Percentiles rank a stretch among this genome's conserved stretches.
phyloP scores from a whole-genome alignment of 2,113 vertebrate species.

The Clupea harengus region DNA sequence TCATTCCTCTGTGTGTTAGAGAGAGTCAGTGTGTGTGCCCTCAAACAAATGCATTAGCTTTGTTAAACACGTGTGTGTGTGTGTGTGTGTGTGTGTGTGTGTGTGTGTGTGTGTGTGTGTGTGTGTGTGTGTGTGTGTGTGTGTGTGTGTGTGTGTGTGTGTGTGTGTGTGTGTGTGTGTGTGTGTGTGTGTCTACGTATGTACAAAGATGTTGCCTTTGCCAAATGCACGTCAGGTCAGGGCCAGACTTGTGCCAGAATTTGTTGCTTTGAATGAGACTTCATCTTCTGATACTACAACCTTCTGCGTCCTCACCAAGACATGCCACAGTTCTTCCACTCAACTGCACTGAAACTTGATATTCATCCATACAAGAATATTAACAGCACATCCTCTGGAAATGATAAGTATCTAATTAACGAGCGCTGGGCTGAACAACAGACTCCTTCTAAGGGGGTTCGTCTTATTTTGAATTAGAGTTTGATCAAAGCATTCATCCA shows the following conservation, averaged over 20 bases:
- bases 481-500: not conserved
- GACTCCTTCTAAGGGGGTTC: not conserved
- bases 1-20: not conserved
- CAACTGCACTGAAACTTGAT: not conserved
- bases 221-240: too few species aligned
- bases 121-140: not conserved
- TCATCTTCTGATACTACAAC: too few species aligned
- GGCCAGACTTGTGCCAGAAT: too few species aligned
- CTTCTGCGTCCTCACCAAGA: not conserved
- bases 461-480: not conserved
- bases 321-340: not conserved
- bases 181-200: not conserved
- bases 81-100: not conserved
- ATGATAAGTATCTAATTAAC: not conserved
- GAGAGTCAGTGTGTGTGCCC: not conserved
- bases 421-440: not conserved
- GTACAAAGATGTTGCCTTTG: too few species aligned
- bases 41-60: too few species aligned
- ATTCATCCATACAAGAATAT: not conserved
- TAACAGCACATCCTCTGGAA: too few species aligned
- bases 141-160: not conserved
- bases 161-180: not conserved
- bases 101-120: slow-evolving; percentile 8
- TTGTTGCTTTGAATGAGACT: too few species aligned
- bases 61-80: not conserved